Evolutionary conservation across 2,113 vertebrate species (phyloP).

Genomic region (Mixornis gularis): DNA sequence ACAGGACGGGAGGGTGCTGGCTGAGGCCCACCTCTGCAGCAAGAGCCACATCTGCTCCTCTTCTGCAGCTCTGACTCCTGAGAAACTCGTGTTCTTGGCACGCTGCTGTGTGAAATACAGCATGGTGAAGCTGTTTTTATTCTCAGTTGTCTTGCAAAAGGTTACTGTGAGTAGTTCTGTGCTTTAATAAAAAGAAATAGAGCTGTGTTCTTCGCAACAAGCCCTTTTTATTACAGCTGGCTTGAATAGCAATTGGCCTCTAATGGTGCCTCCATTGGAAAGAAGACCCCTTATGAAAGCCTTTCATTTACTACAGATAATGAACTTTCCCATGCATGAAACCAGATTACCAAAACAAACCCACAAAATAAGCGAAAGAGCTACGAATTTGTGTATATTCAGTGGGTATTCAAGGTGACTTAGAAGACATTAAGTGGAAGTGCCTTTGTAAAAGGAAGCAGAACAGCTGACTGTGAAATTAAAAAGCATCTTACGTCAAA

Average conservation of each 20-base stretch:
- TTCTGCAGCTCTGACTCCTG: not conserved
- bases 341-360: not conserved
- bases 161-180: constrained; percentile 36
- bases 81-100: constrained; percentile 21
- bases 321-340: constrained; percentile 1
- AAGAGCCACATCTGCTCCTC: not conserved
- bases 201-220: constrained; percentile 48
- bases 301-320: constrained; percentile 31
- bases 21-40: not conserved
- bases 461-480: not conserved
- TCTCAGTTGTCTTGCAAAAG: constrained; percentile 31
- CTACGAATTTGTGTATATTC: not conserved
- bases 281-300: constrained; percentile 40
- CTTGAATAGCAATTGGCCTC: constrained; percentile 53
- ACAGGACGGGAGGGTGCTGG: not conserved
- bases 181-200: constrained; percentile 57
- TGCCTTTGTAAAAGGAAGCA: constrained; percentile 20
- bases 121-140: constrained; percentile 10
- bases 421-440: not conserved
- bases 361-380: not conserved
- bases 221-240: constrained; percentile 48
- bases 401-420: not conserved
- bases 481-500: constrained; percentile 25
- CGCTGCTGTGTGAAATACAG: constrained; percentile 9
- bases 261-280: constrained; percentile 28